Evolutionary conservation across 1,140 invertebrate species (phyloP).

Genomic region (Drosophila tropicalis): DNA sequence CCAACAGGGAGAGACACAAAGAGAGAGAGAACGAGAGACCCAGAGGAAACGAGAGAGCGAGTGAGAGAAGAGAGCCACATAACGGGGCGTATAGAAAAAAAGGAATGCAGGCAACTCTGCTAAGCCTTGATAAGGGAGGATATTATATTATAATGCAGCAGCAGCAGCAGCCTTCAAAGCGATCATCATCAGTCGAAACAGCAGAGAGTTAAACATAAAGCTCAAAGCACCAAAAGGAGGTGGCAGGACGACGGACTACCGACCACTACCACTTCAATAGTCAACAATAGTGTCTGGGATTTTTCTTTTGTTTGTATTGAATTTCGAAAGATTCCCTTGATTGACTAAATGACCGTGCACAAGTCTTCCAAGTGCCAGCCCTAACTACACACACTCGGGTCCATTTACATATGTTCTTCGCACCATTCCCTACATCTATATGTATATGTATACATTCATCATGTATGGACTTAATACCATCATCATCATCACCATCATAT

Average conservation of each 20-base stretch:
- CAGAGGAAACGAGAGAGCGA: slow-evolving; percentile 4
- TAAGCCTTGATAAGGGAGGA: slow-evolving; percentile 4
- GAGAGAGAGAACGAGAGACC: slow-evolving; percentile 22
- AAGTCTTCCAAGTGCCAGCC: background rate
- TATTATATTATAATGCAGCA: background rate
- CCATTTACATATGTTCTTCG: background rate
- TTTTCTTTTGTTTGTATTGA: slow-evolving; percentile 35
- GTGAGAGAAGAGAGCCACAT: slow-evolving; percentile 21
- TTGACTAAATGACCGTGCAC: slow-evolving; percentile 50
- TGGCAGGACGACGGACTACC: background rate
- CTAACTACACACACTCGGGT: background rate
- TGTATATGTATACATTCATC: too few relatives aligned
- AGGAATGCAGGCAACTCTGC: slow-evolving; percentile 1
- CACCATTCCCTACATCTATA: background rate
- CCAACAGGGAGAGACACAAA: slow-evolving; percentile 30
- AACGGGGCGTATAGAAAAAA: slow-evolving; percentile 38
- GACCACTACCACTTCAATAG: slow-evolving; percentile 9
- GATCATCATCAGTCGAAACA: background rate
- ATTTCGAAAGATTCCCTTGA: slow-evolving; percentile 37
- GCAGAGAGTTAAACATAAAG: background rate
- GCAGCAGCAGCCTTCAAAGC: background rate
- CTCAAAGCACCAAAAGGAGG: background rate
- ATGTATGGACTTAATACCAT: background rate
- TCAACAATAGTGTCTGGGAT: slow-evolving; percentile 46
- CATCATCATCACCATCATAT: slow-evolving; percentile 18